A percentile compares a stretch with the other conserved stretches of the same genome.
Conservation (phyloP, 53 echinoderm and acorn worm genomes). For the Pentamera pediparva region DNA sequence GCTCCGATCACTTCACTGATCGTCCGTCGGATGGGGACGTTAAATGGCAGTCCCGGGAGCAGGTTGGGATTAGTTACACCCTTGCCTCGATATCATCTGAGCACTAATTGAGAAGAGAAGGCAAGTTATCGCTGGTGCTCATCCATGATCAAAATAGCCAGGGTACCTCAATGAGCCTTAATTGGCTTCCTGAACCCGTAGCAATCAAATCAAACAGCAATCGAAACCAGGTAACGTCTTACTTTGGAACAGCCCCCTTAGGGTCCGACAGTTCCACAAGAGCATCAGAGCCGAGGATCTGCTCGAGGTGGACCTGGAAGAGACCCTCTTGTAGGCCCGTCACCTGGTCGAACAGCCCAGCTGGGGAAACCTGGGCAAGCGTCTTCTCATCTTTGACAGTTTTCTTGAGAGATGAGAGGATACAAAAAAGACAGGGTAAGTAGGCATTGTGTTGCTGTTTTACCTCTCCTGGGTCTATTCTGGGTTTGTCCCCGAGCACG, state of each 20-base stretch:
- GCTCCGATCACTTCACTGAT: too few species aligned
- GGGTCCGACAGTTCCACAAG: conserved; percentile 86
- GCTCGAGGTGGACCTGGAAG: conserved; percentile 80
- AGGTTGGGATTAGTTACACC: too few species aligned
- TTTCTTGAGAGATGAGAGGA: conserved; percentile 15
- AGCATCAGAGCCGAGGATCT: conserved; percentile 82
- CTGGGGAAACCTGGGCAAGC: conserved; percentile 52
- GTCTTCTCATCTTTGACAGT: conserved; percentile 49
- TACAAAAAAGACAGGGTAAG: not conserved
- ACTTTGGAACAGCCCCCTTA: conserved; percentile 91
- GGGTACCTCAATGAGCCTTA: too few species aligned
- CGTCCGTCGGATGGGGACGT: too few species aligned
- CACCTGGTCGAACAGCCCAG: conserved; percentile 65
- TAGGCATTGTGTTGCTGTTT: too few species aligned
- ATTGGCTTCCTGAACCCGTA: too few species aligned
- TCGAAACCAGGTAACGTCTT: conserved; percentile 17
- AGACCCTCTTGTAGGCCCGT: conserved; percentile 70
- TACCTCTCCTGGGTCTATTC: too few species aligned
- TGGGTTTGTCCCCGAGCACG: too few species aligned
- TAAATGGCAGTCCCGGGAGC: too few species aligned
- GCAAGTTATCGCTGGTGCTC: too few species aligned
- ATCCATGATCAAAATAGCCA: too few species aligned
- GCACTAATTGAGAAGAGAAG: not conserved
- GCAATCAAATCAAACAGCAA: too few species aligned
- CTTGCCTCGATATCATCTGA: not conserved